Evolutionary conservation across 2,113 vertebrate genomes (phyloP).

Genomic region (Neoarius graeffei): DNA sequence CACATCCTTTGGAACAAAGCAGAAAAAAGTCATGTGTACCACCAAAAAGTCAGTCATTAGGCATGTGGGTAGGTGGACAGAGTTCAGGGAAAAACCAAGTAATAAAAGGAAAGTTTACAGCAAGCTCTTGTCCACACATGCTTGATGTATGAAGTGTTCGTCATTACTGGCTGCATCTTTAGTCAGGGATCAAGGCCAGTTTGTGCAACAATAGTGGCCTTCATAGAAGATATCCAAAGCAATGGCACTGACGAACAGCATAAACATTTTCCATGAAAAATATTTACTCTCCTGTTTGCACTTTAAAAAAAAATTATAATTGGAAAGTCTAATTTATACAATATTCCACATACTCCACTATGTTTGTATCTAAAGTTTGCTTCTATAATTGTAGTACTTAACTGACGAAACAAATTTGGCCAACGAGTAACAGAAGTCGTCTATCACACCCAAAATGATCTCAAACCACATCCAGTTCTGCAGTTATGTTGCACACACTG

Average conservation of each 20-base stretch:
- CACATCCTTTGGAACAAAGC: background rate
- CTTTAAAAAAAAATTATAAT: background rate
- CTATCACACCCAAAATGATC: background rate
- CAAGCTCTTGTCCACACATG: background rate
- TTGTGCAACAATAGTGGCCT: constrained; percentile 2
- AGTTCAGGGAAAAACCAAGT: constrained; percentile 27
- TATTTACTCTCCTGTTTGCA: background rate
- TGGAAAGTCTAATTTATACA: background rate
- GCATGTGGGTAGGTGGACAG: background rate
- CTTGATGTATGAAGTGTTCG: background rate
- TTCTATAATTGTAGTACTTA: background rate
- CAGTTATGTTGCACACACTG: background rate
- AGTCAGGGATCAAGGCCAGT: constrained; percentile 12
- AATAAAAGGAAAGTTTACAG: background rate
- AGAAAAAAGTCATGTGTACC: background rate
- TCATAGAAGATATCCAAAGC: background rate
- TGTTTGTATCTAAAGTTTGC: background rate
- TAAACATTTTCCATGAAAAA: background rate
- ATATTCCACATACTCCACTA: background rate
- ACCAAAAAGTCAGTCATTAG: background rate
- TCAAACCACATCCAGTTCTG: background rate
- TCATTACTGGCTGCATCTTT: background rate
- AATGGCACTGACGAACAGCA: background rate
- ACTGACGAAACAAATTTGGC: background rate
- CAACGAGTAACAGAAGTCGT: background rate